Evolutionary conservation across 1,140 invertebrate genomes (phyloP).

Genomic region (Anadara kagoshimensis): DNA sequence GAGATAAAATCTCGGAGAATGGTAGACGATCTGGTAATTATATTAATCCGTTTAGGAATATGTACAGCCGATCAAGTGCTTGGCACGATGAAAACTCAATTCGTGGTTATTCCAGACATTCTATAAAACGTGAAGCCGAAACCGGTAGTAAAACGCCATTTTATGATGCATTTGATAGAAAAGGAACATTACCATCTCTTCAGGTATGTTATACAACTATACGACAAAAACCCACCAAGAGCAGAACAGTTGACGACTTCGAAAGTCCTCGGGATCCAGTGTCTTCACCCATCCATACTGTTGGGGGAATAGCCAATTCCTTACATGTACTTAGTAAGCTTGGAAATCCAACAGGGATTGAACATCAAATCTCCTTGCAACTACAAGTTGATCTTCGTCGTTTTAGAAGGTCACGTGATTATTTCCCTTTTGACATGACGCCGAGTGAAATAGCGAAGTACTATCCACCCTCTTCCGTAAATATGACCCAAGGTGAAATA

Average conservation of each 20-base stretch:
- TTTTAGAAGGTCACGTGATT: slow-evolving; percentile 50
- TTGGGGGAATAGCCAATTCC: slow-evolving; percentile 51
- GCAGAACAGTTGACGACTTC: slow-evolving; percentile 17
- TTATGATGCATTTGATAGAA: slow-evolving; percentile 52
- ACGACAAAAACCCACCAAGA: slow-evolving; percentile 8
- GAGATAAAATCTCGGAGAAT: slow-evolving; percentile 28
- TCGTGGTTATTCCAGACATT: background rate
- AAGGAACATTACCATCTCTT: slow-evolving; percentile 48
- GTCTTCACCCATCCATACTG: slow-evolving; percentile 29
- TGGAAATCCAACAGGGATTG: slow-evolving; percentile 48
- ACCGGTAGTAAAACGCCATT: slow-evolving; percentile 45
- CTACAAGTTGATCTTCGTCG: slow-evolving; percentile 49
- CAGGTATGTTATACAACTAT: slow-evolving; percentile 37
- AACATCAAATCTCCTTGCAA: slow-evolving; percentile 48
- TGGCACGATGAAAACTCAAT: slow-evolving; percentile 12
- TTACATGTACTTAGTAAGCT: slow-evolving; percentile 45
- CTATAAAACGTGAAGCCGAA: background rate
- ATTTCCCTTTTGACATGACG: slow-evolving; percentile 52
- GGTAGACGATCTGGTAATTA: slow-evolving; percentile 32
- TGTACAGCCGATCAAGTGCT: slow-evolving; percentile 9
- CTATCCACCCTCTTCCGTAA: slow-evolving; percentile 45
- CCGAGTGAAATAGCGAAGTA: slow-evolving; percentile 51
- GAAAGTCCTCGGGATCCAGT: background rate
- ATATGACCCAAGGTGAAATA: slow-evolving; percentile 50
- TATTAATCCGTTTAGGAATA: slow-evolving; percentile 19